phyloP scores from a whole-genome alignment of 2,888 invertebrate genomes.

The Xestia c-nigrum region DNA sequence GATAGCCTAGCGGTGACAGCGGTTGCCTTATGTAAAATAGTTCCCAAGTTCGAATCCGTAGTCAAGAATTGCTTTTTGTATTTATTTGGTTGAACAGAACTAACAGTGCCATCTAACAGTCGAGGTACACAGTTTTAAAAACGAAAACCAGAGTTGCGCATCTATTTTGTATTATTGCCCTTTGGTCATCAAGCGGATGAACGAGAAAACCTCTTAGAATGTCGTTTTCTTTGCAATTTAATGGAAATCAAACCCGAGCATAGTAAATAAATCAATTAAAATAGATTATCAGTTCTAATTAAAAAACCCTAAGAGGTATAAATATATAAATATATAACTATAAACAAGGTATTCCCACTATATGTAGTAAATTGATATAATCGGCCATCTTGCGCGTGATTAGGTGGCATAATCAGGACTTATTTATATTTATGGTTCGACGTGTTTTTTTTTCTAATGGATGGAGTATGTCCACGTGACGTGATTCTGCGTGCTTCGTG shows the following conservation, averaged over 20 bases:
- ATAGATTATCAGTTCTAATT: conserved; percentile 44
- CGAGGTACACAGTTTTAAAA: too few species aligned
- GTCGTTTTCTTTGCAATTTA: background rate
- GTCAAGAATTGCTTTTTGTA: too few species aligned
- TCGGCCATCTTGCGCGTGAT: conserved; percentile 39
- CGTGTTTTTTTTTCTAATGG: conserved; percentile 49
- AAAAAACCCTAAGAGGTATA: conserved; percentile 16
- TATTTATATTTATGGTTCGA: conserved; percentile 14
- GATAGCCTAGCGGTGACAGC: too few species aligned
- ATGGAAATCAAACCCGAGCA: background rate
- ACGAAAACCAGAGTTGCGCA: too few species aligned
- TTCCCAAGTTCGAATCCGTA: too few species aligned
- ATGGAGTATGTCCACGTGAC: conserved; percentile 31
- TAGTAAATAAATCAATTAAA: conserved; percentile 46
- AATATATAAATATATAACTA: conserved; percentile 40
- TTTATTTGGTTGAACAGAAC: too few species aligned
- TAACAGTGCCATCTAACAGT: too few species aligned
- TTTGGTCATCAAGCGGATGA: background rate
- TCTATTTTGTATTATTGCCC: background rate
- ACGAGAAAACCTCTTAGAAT: background rate
- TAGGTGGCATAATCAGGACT: conserved; percentile 27
- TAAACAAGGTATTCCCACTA: conserved; percentile 33
- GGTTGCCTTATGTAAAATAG: too few species aligned
- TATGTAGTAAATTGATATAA: conserved; percentile 51
- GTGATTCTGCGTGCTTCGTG: conserved; percentile 19